These are phyloP conservation scores for Galemys pyrenaicus DNA, from an alignment of 2,113 vertebrate species.

Conservation along the genomic window DNA sequence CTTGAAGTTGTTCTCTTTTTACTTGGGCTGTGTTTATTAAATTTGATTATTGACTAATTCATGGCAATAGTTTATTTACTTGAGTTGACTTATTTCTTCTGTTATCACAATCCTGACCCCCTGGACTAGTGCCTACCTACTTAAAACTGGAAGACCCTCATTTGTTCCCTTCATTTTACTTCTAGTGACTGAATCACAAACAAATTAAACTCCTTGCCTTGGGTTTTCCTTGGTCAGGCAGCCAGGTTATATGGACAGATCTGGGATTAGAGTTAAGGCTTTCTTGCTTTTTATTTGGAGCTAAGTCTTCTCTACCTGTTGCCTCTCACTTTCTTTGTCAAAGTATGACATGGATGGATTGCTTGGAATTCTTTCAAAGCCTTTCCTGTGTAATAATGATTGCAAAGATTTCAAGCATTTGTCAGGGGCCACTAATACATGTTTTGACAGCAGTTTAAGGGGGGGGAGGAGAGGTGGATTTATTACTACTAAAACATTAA, in stretches of 20 bases:
- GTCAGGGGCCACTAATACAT: constrained; percentile 60
- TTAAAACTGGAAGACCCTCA: neutral
- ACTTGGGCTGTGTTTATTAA: neutral
- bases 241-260: neutral
- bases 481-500: constrained; percentile 65
- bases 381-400: constrained; percentile 69
- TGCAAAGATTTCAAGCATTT: constrained; percentile 72
- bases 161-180: neutral
- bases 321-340: constrained; percentile 57
- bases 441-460: constrained; percentile 65
- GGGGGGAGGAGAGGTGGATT: constrained; percentile 15
- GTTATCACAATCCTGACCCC: neutral
- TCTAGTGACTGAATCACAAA: neutral
- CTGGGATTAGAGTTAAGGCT: neutral
- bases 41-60: neutral
- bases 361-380: constrained; percentile 72
- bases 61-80: neutral
- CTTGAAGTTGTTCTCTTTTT: neutral
- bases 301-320: neutral
- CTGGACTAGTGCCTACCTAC: neutral
- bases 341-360: constrained; percentile 64
- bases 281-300: neutral
- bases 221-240: neutral
- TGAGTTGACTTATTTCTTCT: neutral
- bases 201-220: neutral